Conservation (phyloP, 2,797 vertebrate species). For the Argya squamiceps region DNA sequence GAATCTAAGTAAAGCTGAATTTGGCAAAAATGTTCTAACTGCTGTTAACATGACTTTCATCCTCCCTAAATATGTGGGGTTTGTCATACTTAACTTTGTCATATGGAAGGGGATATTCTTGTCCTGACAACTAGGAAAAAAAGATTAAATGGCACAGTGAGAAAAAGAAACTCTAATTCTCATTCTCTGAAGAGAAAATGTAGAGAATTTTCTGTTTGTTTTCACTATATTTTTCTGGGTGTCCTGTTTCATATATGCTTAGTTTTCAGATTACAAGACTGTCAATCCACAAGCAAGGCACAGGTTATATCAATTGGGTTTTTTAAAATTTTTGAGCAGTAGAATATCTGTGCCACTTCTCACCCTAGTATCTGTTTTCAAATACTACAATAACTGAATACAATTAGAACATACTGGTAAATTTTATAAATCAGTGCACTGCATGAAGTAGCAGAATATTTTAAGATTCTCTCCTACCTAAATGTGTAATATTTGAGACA, state of each 20-base stretch:
- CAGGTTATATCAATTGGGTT: neutral
- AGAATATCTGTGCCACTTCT: neutral
- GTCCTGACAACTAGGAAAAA: neutral
- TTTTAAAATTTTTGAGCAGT: neutral
- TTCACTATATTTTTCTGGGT: neutral
- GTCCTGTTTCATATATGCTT: neutral
- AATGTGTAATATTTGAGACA: neutral
- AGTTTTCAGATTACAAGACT: neutral
- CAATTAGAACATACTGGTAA: neutral
- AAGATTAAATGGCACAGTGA: neutral
- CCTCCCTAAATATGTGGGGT: neutral
- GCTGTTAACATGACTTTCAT: neutral
- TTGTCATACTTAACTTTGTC: neutral
- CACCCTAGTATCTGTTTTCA: neutral
- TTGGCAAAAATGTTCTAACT: neutral
- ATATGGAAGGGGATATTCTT: neutral
- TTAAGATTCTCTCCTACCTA: neutral
- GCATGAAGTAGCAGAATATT: neutral
- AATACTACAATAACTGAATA: neutral
- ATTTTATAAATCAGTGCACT: neutral
- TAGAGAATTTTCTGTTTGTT: neutral
- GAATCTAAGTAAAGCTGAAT: neutral
- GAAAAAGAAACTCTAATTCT: neutral
- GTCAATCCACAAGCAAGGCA: neutral
- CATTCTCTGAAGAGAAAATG: neutral